A percentile compares a stretch with the other conserved stretches of the same genome.
phyloP scores from a whole-genome alignment of 2,888 invertebrate genomes.

The Tetragonula carbonaria region DNA sequence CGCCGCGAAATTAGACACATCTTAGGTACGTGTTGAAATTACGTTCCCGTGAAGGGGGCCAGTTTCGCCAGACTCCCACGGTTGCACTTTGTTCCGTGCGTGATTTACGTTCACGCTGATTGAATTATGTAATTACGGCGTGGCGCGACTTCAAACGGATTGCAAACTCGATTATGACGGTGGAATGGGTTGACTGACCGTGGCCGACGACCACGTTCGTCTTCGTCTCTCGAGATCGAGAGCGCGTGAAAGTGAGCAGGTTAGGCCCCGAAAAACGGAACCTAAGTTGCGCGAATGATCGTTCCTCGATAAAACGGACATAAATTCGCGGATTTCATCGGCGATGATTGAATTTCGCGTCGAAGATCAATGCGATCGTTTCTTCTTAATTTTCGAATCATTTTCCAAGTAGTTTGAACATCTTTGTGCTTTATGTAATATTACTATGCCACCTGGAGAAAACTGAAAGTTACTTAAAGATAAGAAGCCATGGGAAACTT shows the following conservation, averaged over 20 bases:
- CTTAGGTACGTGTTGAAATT: slow-evolving; percentile 57
- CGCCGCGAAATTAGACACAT: slow-evolving; percentile 46
- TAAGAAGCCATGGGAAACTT: too few relatives aligned
- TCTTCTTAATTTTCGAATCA: not conserved
- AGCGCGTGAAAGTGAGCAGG: not conserved
- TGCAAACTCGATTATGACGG: slow-evolving; percentile 36
- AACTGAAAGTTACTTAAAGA: too few relatives aligned
- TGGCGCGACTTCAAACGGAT: slow-evolving; percentile 37
- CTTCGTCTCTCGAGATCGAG: slow-evolving; percentile 3
- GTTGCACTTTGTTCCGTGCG: slow-evolving; percentile 41
- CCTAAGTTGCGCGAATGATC: not conserved
- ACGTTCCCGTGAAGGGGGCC: slow-evolving; percentile 18
- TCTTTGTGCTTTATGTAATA: not conserved
- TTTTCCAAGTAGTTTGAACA: not conserved
- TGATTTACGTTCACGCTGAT: slow-evolving; percentile 55
- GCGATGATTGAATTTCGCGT: not conserved
- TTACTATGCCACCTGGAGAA: too few relatives aligned
- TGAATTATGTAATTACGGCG: slow-evolving; percentile 61
- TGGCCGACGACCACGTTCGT: slow-evolving; percentile 7
- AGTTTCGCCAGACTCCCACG: slow-evolving; percentile 54
- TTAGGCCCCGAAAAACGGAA: not conserved
- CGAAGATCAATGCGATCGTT: too few relatives aligned
- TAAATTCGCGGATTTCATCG: not conserved
- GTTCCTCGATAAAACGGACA: not conserved
- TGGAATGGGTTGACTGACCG: not conserved